A percentile compares a stretch with the other conserved stretches of the same genome.
Evolutionary conservation across 2,113 vertebrate species (phyloP).

Genomic region (Physeter macrocephalus): DNA sequence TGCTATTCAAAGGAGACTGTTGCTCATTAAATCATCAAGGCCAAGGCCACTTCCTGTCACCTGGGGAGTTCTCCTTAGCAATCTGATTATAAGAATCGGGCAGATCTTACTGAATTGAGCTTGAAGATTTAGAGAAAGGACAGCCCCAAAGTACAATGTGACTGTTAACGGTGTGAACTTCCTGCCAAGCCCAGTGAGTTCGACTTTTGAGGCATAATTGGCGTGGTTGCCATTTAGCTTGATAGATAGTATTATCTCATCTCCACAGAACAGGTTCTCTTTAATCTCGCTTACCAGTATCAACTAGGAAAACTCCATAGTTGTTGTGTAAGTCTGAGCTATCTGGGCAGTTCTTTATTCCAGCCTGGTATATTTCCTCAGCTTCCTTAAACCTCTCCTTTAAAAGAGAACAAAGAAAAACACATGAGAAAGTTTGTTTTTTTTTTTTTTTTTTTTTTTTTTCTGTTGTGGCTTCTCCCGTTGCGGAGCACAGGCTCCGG

Average conservation of each 20-base stretch:
- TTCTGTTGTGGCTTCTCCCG: too few relatives aligned
- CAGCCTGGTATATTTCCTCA: slow-evolving; percentile 88
- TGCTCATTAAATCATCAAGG: neutral
- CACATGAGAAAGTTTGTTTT: neutral
- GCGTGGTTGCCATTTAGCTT: neutral
- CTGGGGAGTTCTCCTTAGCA: accelerated
- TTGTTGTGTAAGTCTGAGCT: slow-evolving; percentile 97
- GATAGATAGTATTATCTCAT: neutral
- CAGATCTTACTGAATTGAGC: neutral
- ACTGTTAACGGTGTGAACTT: neutral
- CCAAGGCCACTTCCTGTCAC: neutral
- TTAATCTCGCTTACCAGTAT: slow-evolving; percentile 85
- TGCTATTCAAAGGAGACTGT: neutral
- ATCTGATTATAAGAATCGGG: neutral
- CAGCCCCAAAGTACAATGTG: neutral
- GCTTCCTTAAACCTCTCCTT: slow-evolving; percentile 91
- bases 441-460: too few relatives aligned
- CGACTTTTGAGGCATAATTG: neutral
- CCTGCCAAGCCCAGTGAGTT: neutral
- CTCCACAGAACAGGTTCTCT: neutral
- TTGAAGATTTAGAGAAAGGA: neutral
- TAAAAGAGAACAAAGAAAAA: slow-evolving; percentile 50
- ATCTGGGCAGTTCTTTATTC: slow-evolving; percentile 93
- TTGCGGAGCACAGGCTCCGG: too few relatives aligned
- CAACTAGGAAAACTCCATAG: slow-evolving; percentile 95